Base-by-base conservation (phyloP, 1,140 invertebrate genomes). In the Potamilus streckersoni region DNA sequence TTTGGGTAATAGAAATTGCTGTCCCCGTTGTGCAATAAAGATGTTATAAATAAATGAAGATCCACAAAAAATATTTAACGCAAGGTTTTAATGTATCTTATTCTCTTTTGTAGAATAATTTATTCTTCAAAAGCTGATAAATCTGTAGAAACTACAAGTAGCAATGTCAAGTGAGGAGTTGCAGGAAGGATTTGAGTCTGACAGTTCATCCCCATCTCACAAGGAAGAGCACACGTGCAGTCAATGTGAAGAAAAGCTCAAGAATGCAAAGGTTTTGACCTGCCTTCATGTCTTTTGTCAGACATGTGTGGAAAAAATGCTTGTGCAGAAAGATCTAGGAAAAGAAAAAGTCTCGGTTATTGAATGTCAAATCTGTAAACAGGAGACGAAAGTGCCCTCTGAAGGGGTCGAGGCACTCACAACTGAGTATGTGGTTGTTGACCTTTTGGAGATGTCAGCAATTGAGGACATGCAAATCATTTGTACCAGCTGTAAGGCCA, bases 241-340 rank as follows among this genome's bases (percentile, higher is more conserved):
- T 55, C 70, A 87, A 62, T 94, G 90, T 86, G 93, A 93, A 80
- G 92, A 93, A 84, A 94, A 94, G 82, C 91, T 95, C 79, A 93
- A 92, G 83, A 93, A 93, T 84, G 96, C 96, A 59, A 93, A 95
- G 79, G 93, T 98, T 62, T 92, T 98, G 78, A 93, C 93, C 78
- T 98, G 96, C 90, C 93, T 98, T 82, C 96, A 98, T 92, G 95
- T 95, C 2, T 97, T 96, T 90, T 98, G 96, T 91, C 94, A 96
- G 90, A 91, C 92, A 68, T 98, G 96, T 88, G 91, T 97, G 79
- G 94, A 95, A 83, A 95, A 95, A 87, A 91, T 82, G 56, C 31
- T 80, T 59, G 93, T 92, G 61, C 93, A 94, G 84, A 91, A 88
- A 90, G 70, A 90, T 93, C 69, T 91, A 90, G 78, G 83, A 71